Conservation (phyloP, 30 jellyfish, hydroid and myxozoan genomes). For the Mastigias papua region DNA sequence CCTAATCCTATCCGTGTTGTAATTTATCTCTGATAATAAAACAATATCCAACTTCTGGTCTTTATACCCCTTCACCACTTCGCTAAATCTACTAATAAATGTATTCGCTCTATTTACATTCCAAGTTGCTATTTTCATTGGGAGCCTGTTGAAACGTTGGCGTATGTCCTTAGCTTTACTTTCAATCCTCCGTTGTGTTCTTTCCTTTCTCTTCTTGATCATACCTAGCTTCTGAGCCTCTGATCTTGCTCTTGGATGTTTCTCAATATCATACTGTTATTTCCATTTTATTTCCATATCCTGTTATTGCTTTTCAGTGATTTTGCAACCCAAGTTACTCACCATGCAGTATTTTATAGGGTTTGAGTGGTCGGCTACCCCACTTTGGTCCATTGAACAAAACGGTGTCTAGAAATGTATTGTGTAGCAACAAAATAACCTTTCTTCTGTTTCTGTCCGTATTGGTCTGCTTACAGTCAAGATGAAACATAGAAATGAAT, state of each 20-base stretch:
- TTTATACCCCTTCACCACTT: background rate
- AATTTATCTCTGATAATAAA: too few relatives aligned
- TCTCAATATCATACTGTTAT: background rate
- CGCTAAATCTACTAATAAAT: background rate
- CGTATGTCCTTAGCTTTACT: background rate
- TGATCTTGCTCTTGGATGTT: background rate
- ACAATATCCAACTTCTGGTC: constrained; percentile 9
- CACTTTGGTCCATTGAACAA: background rate
- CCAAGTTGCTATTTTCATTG: constrained; percentile 10
- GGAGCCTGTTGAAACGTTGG: background rate
- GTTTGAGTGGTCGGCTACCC: background rate
- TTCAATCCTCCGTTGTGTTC: constrained; percentile 10
- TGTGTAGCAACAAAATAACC: background rate
- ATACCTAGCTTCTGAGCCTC: background rate
- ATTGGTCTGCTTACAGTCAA: background rate
- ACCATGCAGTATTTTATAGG: background rate
- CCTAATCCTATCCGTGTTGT: too few relatives aligned
- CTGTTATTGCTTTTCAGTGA: background rate
- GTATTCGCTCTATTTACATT: background rate
- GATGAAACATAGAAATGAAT: constrained; percentile 3
- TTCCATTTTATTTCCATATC: background rate
- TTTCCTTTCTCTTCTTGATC: background rate
- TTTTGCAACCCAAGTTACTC: background rate
- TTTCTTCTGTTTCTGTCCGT: background rate
- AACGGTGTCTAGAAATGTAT: constrained; percentile 2